Evolutionary conservation across 2,113 vertebrate species (phyloP), one percentile per base, ranked within the genome.

Genomic region (Pimephales promelas): DNA sequence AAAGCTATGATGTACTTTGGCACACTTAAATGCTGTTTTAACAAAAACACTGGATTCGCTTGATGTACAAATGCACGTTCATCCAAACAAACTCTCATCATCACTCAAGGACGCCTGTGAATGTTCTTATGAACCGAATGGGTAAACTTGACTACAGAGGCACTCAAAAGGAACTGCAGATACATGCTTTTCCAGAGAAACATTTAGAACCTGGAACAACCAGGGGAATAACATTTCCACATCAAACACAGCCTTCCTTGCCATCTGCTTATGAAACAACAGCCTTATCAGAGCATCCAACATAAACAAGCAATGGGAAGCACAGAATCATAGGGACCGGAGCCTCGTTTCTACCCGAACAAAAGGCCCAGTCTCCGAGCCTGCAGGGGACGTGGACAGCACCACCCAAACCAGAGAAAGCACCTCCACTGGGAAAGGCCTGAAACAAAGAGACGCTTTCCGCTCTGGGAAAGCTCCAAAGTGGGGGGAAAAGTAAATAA

Each of bases 201-300:
- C 86, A 82, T 83, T 59, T 56, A 85, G 59, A 77, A 54, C 59
- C 59, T 76, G 80, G 66, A 85, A 89, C 79, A 84, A 59, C 64
- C 83, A 49, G 36, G 18, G 79, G 56, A 85, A 47, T 79, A 9
- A 10, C 52, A 85, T 82, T 79, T 81, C 79, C 57, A 75, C 82
- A 86, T 81, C 82, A 86, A 86, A 81, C 81, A 81, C 77, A 83
- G 82, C 79, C 86, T 68, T 64, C 47, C 56, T 77, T 70, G 78
- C 56, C 82, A 47, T 75, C 82, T 73, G 61, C 83, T 83, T 83
- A 88, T 77, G 66, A 86, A 82, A 68, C 62, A 79, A 82, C 56
- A 75, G 77, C 81, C 62, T 83, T 82, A 81, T 73, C 71, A 54
- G 18, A 57, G 16, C 28, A 79, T 79, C 86, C 82, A 82, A 83